phyloP scores from a whole-genome alignment of 2,888 invertebrate genomes.

The Sipha maydis region DNA sequence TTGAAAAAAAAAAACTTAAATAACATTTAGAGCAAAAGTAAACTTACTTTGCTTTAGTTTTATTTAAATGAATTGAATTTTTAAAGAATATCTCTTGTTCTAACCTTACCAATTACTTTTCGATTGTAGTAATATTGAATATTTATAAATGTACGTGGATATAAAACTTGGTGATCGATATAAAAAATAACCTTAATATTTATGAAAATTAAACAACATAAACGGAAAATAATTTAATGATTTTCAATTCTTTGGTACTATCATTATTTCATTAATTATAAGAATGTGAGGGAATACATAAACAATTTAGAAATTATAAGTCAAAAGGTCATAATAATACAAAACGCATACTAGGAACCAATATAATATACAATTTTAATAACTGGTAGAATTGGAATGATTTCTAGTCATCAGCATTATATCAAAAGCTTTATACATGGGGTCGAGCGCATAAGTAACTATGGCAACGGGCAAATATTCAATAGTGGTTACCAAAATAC shows the following conservation, averaged over 20 bases:
- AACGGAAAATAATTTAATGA: not conserved
- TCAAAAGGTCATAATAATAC: not conserved
- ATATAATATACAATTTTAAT: not conserved
- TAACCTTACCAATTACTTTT: not conserved
- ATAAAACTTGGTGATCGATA: not conserved
- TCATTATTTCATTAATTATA: not conserved
- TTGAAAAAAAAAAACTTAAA: not conserved
- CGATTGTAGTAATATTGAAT: not conserved
- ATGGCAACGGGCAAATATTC: conserved; percentile 52
- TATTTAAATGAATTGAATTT: conserved; percentile 11
- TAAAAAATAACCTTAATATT: not conserved
- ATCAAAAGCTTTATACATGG: conserved; percentile 10
- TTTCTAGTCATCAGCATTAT: conserved; percentile 13
- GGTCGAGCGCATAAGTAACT: conserved; percentile 16
- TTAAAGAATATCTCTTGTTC: conserved; percentile 16
- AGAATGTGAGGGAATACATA: not conserved
- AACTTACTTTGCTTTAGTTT: not conserved
- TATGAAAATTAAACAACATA: not conserved
- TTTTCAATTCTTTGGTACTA: not conserved
- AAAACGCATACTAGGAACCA: not conserved
- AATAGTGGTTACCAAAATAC: conserved; percentile 35
- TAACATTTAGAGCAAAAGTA: not conserved
- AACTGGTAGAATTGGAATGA: not conserved
- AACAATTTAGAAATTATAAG: not conserved
- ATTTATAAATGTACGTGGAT: not conserved